Conservation (phyloP, 2,797 vertebrate species). For the Phrynocephalus guinanensis region DNA sequence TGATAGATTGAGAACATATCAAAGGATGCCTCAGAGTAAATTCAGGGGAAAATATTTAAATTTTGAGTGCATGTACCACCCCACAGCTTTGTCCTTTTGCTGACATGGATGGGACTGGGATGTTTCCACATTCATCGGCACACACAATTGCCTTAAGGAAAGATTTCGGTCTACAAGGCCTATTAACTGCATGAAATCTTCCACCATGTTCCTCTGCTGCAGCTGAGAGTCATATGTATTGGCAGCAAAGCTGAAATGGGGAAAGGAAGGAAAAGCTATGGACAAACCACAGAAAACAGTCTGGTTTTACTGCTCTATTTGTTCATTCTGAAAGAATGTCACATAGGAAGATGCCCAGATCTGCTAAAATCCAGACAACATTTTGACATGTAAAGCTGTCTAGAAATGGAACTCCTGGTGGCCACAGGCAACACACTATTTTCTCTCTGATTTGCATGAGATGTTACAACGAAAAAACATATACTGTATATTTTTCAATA, state of each 20-base stretch:
- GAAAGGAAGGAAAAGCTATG: not conserved
- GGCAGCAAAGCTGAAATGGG: conserved; percentile 6
- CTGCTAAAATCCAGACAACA: conserved; percentile 34
- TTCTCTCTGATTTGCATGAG: not conserved
- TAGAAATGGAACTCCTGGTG: conserved; percentile 25
- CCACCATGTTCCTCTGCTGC: fast-evolving
- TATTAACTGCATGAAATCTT: not conserved
- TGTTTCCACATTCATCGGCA: not conserved
- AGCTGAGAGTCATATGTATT: not conserved
- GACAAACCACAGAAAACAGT: conserved; percentile 10
- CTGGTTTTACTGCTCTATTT: conserved; percentile 32
- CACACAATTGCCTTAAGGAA: not conserved
- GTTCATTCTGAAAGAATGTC: conserved; percentile 45
- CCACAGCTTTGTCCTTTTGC: not conserved
- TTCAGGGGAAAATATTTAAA: not conserved
- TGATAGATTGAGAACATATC: not conserved
- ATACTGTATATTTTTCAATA: not conserved
- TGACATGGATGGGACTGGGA: not conserved
- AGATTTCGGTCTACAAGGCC: not conserved
- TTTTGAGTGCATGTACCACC: not conserved
- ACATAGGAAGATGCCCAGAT: conserved; percentile 33
- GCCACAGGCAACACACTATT: not conserved
- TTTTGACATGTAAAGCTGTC: conserved; percentile 34
- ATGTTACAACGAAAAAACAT: not conserved
- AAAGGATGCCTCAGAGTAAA: not conserved